Evolutionary conservation across 2,888 invertebrate species (phyloP).

Genomic region (Hypercompe scribonia): DNA sequence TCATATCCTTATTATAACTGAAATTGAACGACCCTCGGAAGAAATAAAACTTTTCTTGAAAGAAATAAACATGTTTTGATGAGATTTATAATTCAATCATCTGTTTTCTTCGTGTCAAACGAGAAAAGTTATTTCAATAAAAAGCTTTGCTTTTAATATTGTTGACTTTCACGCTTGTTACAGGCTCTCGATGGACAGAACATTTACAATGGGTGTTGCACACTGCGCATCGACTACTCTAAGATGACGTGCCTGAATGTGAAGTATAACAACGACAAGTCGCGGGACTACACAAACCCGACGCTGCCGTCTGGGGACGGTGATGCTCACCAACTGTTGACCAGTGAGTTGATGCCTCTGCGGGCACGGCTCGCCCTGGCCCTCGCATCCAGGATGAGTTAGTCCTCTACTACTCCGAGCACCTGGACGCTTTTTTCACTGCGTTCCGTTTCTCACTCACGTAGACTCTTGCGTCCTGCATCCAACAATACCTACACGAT

Average conservation of each 20-base stretch:
- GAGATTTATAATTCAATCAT: constrained; percentile 58
- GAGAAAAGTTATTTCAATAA: constrained; percentile 60
- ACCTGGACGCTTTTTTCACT: constrained; percentile 77
- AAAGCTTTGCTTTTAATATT: constrained; percentile 23
- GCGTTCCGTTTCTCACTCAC: constrained; percentile 60
- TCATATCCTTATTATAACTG: constrained; percentile 49
- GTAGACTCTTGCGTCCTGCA: constrained; percentile 49
- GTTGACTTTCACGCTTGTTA: constrained; percentile 62
- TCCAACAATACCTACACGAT: constrained; percentile 42
- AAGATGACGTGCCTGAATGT: constrained; percentile 99
- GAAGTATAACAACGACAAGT: constrained; percentile 99
- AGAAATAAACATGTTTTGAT: constrained; percentile 55
- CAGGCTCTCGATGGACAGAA: constrained; percentile 98
- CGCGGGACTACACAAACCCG: constrained; percentile 99
- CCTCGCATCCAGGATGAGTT: constrained; percentile 88
- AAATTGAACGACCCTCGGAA: constrained; percentile 54
- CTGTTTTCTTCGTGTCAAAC: constrained; percentile 57
- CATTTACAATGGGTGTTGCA: constrained; percentile 99
- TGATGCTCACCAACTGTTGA: constrained; percentile 88
- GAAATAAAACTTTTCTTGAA: constrained; percentile 56
- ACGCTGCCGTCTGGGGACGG: constrained; percentile 97
- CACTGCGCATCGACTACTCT: constrained; percentile 99
- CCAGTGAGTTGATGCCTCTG: constrained; percentile 88
- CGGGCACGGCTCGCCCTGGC: constrained; percentile 84
- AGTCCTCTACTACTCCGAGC: constrained; percentile 82